A percentile compares a stretch with the other conserved stretches of the same genome.
phyloP scores from a whole-genome alignment of 2,113 vertebrate species.

The Clupea harengus region DNA sequence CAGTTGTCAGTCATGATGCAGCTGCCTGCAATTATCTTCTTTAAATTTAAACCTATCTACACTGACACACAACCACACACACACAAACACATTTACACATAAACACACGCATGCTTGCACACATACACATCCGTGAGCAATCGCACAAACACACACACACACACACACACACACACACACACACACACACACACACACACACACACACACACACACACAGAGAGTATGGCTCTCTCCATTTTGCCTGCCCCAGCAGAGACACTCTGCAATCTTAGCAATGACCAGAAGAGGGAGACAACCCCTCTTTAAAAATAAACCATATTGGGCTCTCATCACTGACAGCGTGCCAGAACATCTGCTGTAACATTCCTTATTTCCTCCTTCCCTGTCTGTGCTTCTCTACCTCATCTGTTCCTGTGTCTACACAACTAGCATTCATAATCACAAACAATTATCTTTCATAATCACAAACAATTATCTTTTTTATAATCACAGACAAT shows the following conservation, averaged over 20 bases:
- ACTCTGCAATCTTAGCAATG: neutral
- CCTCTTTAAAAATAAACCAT: neutral
- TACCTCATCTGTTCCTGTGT: neutral
- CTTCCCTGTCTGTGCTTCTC: neutral
- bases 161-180: neutral
- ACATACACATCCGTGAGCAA: too few relatives aligned
- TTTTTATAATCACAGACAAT: too few relatives aligned
- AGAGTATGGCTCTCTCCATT: neutral
- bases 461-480: too few relatives aligned
- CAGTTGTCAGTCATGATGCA: too few relatives aligned
- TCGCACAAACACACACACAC: too few relatives aligned
- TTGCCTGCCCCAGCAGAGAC: neutral
- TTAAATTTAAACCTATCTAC: too few relatives aligned
- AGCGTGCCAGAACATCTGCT: slow-evolving; percentile 9
- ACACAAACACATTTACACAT: neutral
- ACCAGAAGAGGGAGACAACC: neutral
- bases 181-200: neutral
- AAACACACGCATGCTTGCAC: neutral
- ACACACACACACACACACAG: neutral
- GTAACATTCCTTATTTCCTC: neutral
- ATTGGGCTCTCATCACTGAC: neutral
- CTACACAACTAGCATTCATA: neutral
- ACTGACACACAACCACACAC: neutral
- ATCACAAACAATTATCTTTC: too few relatives aligned
- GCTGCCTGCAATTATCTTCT: too few relatives aligned